Base-by-base conservation (phyloP, 2,888 invertebrate genomes). In the Stenodera caucasica region DNA sequence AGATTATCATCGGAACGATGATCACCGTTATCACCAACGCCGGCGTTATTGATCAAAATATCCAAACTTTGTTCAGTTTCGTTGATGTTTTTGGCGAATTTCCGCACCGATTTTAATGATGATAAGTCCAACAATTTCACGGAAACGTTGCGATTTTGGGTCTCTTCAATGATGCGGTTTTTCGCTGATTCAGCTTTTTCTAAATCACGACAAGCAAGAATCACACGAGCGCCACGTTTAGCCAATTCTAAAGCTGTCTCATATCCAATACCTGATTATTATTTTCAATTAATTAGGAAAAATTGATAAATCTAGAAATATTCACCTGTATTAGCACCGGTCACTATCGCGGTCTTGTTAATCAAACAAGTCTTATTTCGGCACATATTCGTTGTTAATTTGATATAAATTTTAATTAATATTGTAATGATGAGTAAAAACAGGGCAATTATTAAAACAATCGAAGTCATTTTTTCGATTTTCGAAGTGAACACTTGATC, bases 21-120 rank as follows among this genome's bases (percentile, higher is more conserved):
- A 15, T 58, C 29, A 9, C 2, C 23, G 7, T 23, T 30, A 14
- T 23, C 23, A 14, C 18, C 49, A 15, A n/a, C 32, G 14, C 87
- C 87, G 0, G 89, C 88, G 70, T 89, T 89, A 75, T 88, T 88
- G 21, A 89, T 82, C 49, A 89, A 77, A 12, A 88, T 84, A 69
- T 89, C 86, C 60, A 89, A 71, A 70, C 84, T 83, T 0, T 81
- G 78, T 74, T 86, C 86, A 0, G 79, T 75, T 15, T 77, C 77
- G 64, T 83, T 83, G 35, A 90, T 82, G 29, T 85, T 83, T 14
- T 84, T 82, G 0, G 87, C 88, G 75, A 91, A 91, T 45, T 81
- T 79, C 57, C 88, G 80, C 2, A 87, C 82, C 0, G 86, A 86
- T 0, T 75, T 71, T 23, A 87, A 76, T 0, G 85, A 86, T 6